Evolutionary conservation across 2,797 vertebrate species (phyloP), one percentile per base, ranked within the genome.

Genomic region (Poeciliopsis infans): DNA sequence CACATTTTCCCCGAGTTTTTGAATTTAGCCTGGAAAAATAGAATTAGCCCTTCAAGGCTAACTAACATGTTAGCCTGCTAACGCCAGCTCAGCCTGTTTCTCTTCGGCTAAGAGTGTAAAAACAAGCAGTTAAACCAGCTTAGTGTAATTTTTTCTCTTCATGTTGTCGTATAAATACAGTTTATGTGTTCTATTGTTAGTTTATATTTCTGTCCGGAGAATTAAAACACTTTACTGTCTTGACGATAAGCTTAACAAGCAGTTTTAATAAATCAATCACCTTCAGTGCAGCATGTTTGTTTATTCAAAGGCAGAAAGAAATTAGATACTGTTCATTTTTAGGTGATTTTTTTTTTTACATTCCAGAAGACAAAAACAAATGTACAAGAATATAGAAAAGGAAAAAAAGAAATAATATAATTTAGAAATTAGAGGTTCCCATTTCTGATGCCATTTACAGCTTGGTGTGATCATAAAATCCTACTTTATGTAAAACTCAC

Each of bases 41-140:
- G 25, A 31, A n/a, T 28, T 77, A 80, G 82, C 84, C 28, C 47
- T 55, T 53, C 20, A 2, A 18, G 25, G 87, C 90, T 92, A 88
- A 78, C 79, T 39, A 68, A 39, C 36, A 25, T 68, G 33, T 59
- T 87, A 86, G 83, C 80, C 39, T 57, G 92, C 89, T 88, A 85
- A 82, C 81, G 70, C 87, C 85, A 88, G 76, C 16, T 75, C 59
- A 71, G 83, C 85, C 85, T 80, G 78, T 78, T 64, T 71, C 31
- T 78, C 28, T 73, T 28, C 3, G 41, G 8, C 3, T 72, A 49
- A 23, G 15, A 49, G 43, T 33, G 43, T 18, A 20, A 18, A 20
- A 49, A 36, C 2, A 51, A 51, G 23, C 61, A 12, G 7, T 68
- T 18, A 23, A 68, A 68, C 18, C 36, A 23, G 36, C 12, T 68